phyloP scores from a whole-genome alignment of 2,113 vertebrate genomes.

The Dasyprocta punctata region DNA sequence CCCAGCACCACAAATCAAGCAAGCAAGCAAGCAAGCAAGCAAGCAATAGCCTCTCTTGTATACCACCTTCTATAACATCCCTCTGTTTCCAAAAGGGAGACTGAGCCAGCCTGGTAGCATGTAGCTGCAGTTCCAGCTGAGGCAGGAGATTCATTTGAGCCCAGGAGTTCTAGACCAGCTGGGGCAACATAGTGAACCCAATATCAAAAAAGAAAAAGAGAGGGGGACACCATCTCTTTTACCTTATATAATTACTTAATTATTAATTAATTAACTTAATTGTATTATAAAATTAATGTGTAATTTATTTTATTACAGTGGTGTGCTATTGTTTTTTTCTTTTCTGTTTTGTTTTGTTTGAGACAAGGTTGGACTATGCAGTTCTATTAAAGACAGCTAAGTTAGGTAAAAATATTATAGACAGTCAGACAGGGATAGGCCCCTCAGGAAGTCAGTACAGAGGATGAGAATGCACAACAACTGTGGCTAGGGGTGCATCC shows the following conservation, averaged over 20 bases:
- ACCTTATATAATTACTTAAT: not conserved
- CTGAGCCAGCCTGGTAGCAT: not conserved
- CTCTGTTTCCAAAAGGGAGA: not conserved
- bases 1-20: not conserved
- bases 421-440: not conserved
- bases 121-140: not conserved
- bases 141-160: not conserved
- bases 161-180: not conserved
- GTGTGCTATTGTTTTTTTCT: not conserved
- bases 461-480: not conserved
- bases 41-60: no score
- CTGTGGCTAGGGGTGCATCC: not conserved
- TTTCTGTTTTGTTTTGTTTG: not conserved
- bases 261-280: not conserved
- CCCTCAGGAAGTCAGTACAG: not conserved
- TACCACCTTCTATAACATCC: not conserved
- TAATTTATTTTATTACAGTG: conserved; percentile 21
- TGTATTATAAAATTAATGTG: not conserved
- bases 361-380: not conserved
- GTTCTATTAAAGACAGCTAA: not conserved
- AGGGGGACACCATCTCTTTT: not conserved
- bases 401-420: not conserved
- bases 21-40: not conserved
- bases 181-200: not conserved
- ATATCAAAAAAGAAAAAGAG: not conserved